phyloP scores from a whole-genome alignment of 53 echinoderm and acorn worm genomes.

The Pentamera pediparva region DNA sequence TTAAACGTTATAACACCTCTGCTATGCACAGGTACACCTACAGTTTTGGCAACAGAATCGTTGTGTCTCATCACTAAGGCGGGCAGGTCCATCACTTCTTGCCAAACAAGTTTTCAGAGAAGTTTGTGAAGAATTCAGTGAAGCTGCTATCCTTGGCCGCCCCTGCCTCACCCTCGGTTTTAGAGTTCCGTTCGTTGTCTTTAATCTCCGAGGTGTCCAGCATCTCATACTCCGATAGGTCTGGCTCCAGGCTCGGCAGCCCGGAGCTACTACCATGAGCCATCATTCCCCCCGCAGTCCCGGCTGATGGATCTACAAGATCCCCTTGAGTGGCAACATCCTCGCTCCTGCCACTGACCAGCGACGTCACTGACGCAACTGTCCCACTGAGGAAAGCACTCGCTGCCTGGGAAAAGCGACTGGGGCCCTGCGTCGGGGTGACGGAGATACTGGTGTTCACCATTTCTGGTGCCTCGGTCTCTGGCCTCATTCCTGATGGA shows the following conservation, averaged over 20 bases:
- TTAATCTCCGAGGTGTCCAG: constrained; percentile 71
- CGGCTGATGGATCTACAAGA: too few relatives aligned
- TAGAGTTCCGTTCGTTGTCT: constrained; percentile 41
- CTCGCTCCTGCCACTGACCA: too few relatives aligned
- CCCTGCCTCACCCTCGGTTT: constrained; percentile 25
- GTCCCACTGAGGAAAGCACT: constrained; percentile 69
- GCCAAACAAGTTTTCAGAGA: constrained; percentile 29
- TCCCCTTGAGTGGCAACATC: too few relatives aligned
- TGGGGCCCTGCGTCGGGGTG: background rate
- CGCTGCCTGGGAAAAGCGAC: constrained; percentile 53
- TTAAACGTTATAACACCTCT: too few relatives aligned
- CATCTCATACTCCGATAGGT: constrained; percentile 84
- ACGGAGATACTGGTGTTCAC: too few relatives aligned
- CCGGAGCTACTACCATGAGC: too few relatives aligned
- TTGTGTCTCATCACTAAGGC: background rate
- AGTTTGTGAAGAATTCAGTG: constrained; percentile 5
- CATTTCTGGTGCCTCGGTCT: background rate
- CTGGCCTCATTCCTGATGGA: too few relatives aligned
- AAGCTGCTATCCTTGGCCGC: constrained; percentile 15
- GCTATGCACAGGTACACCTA: too few relatives aligned
- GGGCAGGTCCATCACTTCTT: too few relatives aligned
- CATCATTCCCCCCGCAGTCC: too few relatives aligned
- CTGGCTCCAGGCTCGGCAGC: constrained; percentile 54
- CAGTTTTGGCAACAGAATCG: too few relatives aligned
- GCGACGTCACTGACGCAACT: constrained; percentile 61